Conservation (phyloP, 1,140 invertebrate species). For the Latrodectus geometricus region DNA sequence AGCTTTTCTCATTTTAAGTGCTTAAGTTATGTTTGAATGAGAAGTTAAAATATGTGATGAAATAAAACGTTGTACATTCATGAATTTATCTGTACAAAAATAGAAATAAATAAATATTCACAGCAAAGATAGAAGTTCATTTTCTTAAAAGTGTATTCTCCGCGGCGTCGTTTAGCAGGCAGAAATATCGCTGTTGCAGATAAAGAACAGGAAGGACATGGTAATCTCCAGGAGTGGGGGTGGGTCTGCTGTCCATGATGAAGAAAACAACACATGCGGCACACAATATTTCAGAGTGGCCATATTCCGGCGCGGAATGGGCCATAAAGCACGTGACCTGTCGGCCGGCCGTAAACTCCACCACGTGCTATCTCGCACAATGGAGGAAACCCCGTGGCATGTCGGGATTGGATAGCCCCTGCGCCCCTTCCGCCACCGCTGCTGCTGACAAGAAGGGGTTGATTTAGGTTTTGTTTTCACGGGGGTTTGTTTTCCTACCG, state of each 20-base stretch:
- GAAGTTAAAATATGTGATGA: no score
- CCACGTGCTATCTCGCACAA: conserved; percentile 56
- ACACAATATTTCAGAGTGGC: conserved; percentile 62
- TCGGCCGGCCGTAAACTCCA: conserved; percentile 59
- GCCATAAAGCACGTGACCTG: conserved; percentile 62
- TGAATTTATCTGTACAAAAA: no score
- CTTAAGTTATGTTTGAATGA: no score
- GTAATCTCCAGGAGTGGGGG: conserved; percentile 51
- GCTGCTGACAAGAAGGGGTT: conserved; percentile 49
- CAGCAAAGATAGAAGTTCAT: no score
- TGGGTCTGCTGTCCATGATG: conserved; percentile 12
- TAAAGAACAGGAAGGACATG: not conserved
- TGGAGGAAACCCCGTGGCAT: conserved; percentile 35
- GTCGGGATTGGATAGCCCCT: conserved; percentile 32
- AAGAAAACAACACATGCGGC: conserved; percentile 58
- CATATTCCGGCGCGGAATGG: conserved; percentile 54
- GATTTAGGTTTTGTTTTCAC: conserved; percentile 41
- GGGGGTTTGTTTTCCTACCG: conserved; percentile 10
- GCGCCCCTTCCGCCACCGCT: not conserved
- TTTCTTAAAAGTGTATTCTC: no score
- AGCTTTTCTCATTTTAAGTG: no score
- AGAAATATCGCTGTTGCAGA: no score
- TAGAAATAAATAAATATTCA: no score
- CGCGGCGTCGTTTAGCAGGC: no score
- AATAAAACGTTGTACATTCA: no score